These are phyloP conservation scores for Acridotheres tristis DNA, from an alignment of 2,797 vertebrate genomes.

Conservation along the genomic window DNA sequence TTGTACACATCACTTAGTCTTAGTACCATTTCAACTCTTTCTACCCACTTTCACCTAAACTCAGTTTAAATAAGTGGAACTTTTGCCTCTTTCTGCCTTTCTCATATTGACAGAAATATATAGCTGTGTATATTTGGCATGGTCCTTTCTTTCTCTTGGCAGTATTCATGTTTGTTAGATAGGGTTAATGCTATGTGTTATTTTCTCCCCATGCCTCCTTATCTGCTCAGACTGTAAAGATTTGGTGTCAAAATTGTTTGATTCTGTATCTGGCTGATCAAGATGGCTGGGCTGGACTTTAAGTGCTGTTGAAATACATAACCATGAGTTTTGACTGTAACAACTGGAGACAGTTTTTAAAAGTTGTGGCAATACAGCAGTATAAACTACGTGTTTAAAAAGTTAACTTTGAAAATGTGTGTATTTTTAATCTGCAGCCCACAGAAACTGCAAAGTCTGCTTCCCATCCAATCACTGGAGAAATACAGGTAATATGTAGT, in stretches of 20 bases:
- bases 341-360: background rate
- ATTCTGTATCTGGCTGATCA: background rate
- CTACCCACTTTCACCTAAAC: background rate
- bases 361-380: background rate
- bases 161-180: background rate
- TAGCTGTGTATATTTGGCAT: background rate
- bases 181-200: background rate
- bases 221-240: background rate
- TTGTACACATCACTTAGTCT: background rate
- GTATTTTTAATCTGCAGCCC: slow-evolving; percentile 76
- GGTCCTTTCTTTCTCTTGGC: background rate
- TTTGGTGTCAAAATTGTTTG: background rate
- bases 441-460: slow-evolving; percentile 81
- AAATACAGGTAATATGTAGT: slow-evolving; percentile 87
- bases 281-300: background rate
- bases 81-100: background rate
- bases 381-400: background rate
- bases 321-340: background rate
- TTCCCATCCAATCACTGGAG: slow-evolving; percentile 91
- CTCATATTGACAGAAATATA: background rate
- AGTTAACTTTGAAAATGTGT: background rate
- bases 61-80: background rate
- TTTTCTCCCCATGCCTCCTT: background rate
- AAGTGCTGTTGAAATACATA: background rate
- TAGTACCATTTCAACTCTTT: background rate